phyloP scores from a whole-genome alignment of 2,888 invertebrate genomes.

The Oligia fasciuncula region DNA sequence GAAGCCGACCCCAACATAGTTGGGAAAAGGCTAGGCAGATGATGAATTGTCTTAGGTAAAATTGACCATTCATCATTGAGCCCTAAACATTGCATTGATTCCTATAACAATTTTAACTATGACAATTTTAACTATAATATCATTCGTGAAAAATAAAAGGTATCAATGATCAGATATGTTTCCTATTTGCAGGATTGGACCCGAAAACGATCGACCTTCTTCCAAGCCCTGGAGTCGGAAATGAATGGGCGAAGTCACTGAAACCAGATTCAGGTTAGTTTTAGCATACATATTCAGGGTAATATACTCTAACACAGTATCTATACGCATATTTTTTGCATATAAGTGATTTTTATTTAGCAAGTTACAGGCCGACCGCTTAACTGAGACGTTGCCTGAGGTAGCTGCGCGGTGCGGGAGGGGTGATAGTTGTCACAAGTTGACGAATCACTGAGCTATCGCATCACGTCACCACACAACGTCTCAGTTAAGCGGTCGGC shows the following conservation, averaged over 20 bases:
- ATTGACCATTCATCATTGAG: no score
- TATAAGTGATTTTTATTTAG: background rate
- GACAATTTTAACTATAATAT: background rate
- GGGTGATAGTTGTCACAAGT: no score
- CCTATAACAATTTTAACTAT: background rate
- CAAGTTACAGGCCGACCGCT: background rate
- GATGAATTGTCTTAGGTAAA: no score
- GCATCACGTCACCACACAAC: no score
- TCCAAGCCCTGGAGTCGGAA: constrained; percentile 94
- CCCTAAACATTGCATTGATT: background rate
- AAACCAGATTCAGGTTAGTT: constrained; percentile 93
- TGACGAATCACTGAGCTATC: no score
- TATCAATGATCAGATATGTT: background rate
- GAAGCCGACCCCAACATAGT: no score
- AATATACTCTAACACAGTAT: background rate
- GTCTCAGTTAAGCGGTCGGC: no score
- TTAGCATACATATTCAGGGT: background rate
- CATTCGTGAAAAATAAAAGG: background rate
- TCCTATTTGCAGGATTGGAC: constrained; percentile 90
- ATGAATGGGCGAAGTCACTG: constrained; percentile 95
- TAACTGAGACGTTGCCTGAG: no score
- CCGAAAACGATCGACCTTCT: constrained; percentile 96
- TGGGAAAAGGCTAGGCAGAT: no score
- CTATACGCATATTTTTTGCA: background rate
- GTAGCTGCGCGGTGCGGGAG: no score